Percentiles rank a stretch among this genome's conserved stretches.
phyloP scores from a whole-genome alignment of 2,888 invertebrate genomes.

The Clitarchus hookeri region DNA sequence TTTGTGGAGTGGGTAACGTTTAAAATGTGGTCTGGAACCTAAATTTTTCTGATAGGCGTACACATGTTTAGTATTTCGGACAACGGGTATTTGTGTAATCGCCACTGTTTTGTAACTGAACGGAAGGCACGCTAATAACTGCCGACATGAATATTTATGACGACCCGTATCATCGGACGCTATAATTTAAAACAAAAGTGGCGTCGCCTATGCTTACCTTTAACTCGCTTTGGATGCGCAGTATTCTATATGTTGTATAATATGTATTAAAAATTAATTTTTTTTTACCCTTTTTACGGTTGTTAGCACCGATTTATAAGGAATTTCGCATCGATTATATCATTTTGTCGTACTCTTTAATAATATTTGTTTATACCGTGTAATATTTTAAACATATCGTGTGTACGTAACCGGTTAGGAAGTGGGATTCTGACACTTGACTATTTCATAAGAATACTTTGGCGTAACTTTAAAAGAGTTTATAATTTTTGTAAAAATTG shows the following conservation, averaged over 20 bases:
- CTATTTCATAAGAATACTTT: no score
- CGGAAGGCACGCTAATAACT: not conserved
- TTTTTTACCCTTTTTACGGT: no score
- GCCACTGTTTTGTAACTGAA: slow-evolving; percentile 14
- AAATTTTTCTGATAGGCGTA: not conserved
- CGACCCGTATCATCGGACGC: not conserved
- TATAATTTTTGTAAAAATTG: no score
- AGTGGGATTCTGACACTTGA: no score
- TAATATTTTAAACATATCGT: no score
- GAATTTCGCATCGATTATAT: no score
- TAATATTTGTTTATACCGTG: no score
- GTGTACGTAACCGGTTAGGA: no score
- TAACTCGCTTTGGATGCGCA: not conserved
- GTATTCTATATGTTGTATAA: not conserved
- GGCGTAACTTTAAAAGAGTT: no score
- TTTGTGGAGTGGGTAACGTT: not conserved
- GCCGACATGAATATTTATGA: slow-evolving; percentile 2
- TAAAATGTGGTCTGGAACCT: not conserved
- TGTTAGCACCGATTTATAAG: no score
- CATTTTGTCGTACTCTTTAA: no score
- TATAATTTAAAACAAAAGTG: not conserved
- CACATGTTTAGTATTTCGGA: slow-evolving; percentile 10
- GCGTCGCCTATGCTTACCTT: not conserved
- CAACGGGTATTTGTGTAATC: slow-evolving; percentile 2
- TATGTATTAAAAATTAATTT: not conserved